phyloP scores from a whole-genome alignment of 1,140 invertebrate species.

The Drosophila ironensis region DNA sequence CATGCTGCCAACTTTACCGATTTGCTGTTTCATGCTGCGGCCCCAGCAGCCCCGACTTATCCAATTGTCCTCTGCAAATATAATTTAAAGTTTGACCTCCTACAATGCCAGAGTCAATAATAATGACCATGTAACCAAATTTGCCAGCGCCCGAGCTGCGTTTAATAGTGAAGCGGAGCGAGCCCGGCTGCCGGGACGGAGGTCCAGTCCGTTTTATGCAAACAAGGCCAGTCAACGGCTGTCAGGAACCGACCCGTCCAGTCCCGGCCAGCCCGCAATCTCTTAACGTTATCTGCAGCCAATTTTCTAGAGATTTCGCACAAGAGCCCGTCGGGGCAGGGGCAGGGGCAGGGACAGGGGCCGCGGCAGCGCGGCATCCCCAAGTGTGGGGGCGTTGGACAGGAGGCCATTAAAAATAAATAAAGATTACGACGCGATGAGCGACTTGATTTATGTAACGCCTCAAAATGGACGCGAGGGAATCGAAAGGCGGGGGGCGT shows the following conservation, averaged over 20 bases:
- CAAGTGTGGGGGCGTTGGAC: constrained; percentile 24
- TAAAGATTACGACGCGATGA: constrained; percentile 74
- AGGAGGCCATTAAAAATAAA: constrained; percentile 73
- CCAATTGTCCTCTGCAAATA: constrained; percentile 70
- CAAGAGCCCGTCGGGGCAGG: not conserved
- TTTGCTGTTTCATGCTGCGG: not conserved
- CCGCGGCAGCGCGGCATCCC: not conserved
- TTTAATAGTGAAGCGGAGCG: constrained; percentile 15
- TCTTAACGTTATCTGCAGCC: constrained; percentile 67
- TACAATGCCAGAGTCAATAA: constrained; percentile 71
- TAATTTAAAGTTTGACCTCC: constrained; percentile 70
- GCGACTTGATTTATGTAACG: constrained; percentile 75
- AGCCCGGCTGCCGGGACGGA: not conserved
- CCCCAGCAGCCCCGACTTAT: constrained; percentile 50
- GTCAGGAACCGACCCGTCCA: constrained; percentile 30
- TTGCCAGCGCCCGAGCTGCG: constrained; percentile 50
- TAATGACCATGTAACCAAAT: constrained; percentile 78
- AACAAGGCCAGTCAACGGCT: constrained; percentile 52
- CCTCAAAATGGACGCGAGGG: constrained; percentile 64
- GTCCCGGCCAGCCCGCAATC: constrained; percentile 32
- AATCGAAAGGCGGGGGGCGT: constrained; percentile 24
- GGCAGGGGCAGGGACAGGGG: not conserved
- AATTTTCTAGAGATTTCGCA: constrained; percentile 61
- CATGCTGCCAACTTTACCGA: constrained; percentile 1
- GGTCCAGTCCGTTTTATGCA: constrained; percentile 33